Conservation (phyloP, 2,888 invertebrate genomes). For the Ectemnius lituratus region DNA sequence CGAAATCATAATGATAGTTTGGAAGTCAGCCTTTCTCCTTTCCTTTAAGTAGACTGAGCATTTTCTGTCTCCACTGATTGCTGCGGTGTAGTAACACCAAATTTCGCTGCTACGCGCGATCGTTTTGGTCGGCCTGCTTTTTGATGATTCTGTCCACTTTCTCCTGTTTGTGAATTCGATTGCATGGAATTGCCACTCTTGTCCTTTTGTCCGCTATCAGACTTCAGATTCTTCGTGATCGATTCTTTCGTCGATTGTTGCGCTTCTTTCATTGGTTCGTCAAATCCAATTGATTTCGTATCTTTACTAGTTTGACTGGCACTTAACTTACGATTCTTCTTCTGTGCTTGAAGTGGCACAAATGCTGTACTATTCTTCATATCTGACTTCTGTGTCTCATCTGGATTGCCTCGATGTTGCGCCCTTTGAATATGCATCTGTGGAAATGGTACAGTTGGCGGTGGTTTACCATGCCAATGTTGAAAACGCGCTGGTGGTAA, state of each 20-base stretch:
- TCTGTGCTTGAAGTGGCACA: conserved; percentile 80
- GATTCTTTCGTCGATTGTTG: conserved; percentile 43
- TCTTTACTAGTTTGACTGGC: conserved; percentile 44
- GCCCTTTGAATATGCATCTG: conserved; percentile 29
- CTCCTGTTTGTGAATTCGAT: conserved; percentile 50
- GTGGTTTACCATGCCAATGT: conserved; percentile 49
- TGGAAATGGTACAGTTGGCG: conserved; percentile 56
- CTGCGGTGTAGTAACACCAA: conserved; percentile 51
- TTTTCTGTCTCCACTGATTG: too few species aligned
- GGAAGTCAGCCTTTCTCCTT: too few species aligned
- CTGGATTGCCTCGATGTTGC: neutral
- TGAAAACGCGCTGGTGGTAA: conserved; percentile 30
- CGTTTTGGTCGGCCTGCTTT: conserved; percentile 62
- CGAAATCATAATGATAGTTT: too few species aligned
- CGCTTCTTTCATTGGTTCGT: conserved; percentile 35
- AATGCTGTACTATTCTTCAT: conserved; percentile 76
- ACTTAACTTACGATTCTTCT: conserved; percentile 71
- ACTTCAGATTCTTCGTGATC: neutral
- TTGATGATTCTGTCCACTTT: conserved; percentile 60
- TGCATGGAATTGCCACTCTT: conserved; percentile 17
- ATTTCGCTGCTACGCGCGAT: conserved; percentile 76
- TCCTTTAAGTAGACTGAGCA: too few species aligned
- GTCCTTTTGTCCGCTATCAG: neutral
- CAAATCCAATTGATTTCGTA: neutral
- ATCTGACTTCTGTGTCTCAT: conserved; percentile 65